Conservation (phyloP, 2,113 vertebrate species). For the Hypocryptadius cinnamomeus region DNA sequence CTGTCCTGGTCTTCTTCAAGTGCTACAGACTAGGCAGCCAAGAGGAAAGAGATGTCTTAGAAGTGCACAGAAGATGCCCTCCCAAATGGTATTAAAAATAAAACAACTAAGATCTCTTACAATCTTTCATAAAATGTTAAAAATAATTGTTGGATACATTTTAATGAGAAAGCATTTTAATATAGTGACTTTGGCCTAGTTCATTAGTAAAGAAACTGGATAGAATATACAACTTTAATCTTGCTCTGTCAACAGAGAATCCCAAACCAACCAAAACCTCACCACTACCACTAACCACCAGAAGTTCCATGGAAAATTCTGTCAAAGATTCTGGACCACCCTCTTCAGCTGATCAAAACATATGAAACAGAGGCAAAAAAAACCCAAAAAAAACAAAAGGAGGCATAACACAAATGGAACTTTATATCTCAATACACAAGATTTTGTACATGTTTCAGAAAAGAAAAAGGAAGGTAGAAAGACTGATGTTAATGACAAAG, state of each 20-base stretch:
- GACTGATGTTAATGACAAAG: not conserved
- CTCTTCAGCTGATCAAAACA: not conserved
- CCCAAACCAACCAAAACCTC: not conserved
- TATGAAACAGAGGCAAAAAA: not conserved
- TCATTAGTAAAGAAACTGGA: not conserved
- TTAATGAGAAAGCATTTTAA: no score
- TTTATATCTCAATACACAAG: not conserved
- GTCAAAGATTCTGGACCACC: not conserved
- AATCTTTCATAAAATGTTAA: not conserved
- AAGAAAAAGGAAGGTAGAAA: not conserved
- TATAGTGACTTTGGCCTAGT: no score
- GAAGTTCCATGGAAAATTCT: not conserved
- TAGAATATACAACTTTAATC: not conserved
- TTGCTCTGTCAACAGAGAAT: not conserved
- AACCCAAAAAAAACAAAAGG: not conserved
- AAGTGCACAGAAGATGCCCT: not conserved
- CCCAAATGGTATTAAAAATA: not conserved
- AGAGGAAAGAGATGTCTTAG: not conserved
- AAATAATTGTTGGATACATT: not conserved
- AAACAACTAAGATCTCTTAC: not conserved
- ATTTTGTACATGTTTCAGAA: not conserved
- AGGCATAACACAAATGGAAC: not conserved
- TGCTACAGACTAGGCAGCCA: constrained; percentile 30
- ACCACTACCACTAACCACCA: not conserved
- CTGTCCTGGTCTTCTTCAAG: constrained; percentile 66